Percentiles rank a stretch among this genome's conserved stretches.
Conservation (phyloP, 2,113 vertebrate genomes). For the Phainopepla nitens region DNA sequence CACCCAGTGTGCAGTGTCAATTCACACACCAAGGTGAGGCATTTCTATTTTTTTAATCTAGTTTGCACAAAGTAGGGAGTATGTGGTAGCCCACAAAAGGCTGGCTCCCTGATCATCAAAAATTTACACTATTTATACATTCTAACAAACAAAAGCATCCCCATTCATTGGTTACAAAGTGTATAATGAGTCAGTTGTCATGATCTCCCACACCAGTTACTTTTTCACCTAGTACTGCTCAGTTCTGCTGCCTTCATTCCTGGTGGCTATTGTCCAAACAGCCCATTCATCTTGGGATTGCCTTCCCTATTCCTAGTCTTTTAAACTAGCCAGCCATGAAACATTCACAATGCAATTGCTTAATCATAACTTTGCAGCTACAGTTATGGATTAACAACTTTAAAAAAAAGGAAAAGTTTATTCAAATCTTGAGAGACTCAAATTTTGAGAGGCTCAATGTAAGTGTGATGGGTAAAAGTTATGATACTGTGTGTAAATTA, state of each 20-base stretch:
- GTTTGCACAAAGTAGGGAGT: not conserved
- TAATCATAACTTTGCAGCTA: not conserved
- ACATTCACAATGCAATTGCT: not conserved
- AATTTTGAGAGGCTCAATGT: not conserved
- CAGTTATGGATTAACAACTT: not conserved
- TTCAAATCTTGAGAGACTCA: not conserved
- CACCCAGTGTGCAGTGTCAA: not conserved
- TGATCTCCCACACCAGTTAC: too few relatives aligned
- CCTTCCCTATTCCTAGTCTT: not conserved
- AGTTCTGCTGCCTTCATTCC: not conserved
- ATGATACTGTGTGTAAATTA: not conserved
- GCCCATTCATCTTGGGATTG: not conserved
- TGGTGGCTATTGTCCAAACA: not conserved
- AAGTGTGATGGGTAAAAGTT: not conserved
- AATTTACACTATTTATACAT: not conserved
- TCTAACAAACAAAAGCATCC: not conserved
- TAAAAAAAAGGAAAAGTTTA: not conserved
- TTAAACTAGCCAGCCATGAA: not conserved
- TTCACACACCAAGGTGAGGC: not conserved
- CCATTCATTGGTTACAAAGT: not conserved
- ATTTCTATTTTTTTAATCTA: not conserved
- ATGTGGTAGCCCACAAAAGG: not conserved
- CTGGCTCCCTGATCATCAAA: not conserved
- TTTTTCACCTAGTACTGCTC: not conserved
- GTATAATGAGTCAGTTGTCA: not conserved